Base-by-base conservation (phyloP, 1,140 invertebrate genomes). In the Aphaenogaster ashmeadi region DNA sequence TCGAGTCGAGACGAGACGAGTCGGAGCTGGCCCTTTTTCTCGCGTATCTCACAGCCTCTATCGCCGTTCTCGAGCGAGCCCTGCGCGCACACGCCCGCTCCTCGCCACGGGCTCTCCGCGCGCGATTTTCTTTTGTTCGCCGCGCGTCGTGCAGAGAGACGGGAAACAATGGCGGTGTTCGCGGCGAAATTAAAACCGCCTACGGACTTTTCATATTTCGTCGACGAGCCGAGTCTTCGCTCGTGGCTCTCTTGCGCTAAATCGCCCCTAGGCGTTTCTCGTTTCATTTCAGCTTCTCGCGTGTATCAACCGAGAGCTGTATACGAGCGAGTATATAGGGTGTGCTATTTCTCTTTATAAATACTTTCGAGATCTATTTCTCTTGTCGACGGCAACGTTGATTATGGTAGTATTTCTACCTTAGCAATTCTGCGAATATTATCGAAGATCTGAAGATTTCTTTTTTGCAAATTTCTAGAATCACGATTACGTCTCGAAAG, bases 141-240 rank as follows among this genome's bases (percentile, higher is more conserved):
- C 86, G 80, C 79, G 36, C 72, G 75, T 83, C 88, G 92, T 81
- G 88, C 90, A 50, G 69, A 62, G 80, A 83, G 80, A 90, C 88
- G 88, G 86, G 90, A 93, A 94, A 95, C 94, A 95, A 95, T 95
- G 94, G 94, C 94, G 93, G 94, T 95, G 93, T 94, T 94, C 95
- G 94, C 93, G 94, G 95, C 92, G 94, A 95, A 95, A 95, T 95
- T 95, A 95, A 95, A 95, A 95, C 92, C 93, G 94, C 95, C 95
- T 93, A 91, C 93, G 94, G 95, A 94, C 91, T 94, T 95, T 95
- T 93, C 94, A 95, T 94, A 95, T 95, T 95, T 94, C 90, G 92
- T 91, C 89, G 91, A 89, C 94, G 92, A 93, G 94, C 92, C 47
- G 62, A 88, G 90, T 88, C 88, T 88, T 84, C 87, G 62, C 83